Conservation (phyloP, 2,888 invertebrate genomes). For the Apamea epomidion region DNA sequence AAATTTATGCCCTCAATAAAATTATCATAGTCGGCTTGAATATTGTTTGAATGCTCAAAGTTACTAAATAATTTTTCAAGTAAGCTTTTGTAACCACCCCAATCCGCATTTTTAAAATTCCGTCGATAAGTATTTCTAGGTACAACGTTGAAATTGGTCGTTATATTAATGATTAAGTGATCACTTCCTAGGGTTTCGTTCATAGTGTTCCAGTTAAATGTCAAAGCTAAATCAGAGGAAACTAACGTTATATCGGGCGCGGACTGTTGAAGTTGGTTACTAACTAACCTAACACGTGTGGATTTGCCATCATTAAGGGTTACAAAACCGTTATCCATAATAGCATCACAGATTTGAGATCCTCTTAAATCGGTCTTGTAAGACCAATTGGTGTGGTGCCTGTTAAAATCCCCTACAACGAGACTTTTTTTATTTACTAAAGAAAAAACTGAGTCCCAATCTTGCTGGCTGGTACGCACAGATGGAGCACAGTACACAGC, state of each 20-base stretch:
- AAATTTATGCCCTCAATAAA: neutral
- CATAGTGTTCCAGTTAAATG: too few relatives aligned
- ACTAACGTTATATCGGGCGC: too few relatives aligned
- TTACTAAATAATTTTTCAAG: neutral
- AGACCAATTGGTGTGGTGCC: too few relatives aligned
- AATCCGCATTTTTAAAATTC: too few relatives aligned
- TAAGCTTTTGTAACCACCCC: neutral
- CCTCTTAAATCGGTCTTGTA: neutral
- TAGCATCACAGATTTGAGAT: neutral
- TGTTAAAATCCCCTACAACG: neutral
- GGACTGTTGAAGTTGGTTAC: too few relatives aligned
- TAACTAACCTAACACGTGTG: too few relatives aligned
- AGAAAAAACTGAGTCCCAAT: neutral
- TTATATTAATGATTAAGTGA: neutral
- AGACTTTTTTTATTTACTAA: neutral
- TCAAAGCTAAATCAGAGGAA: too few relatives aligned
- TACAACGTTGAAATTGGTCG: neutral
- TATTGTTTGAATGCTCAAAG: neutral
- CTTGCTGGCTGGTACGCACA: slow-evolving; percentile 1
- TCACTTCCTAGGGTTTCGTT: too few relatives aligned
- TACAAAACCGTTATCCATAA: neutral
- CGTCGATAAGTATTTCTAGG: too few relatives aligned
- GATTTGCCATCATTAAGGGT: too few relatives aligned
- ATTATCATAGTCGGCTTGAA: neutral
- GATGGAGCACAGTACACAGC: neutral